Evolutionary conservation across 1,140 invertebrate species (phyloP).

Genomic region (Pseudobourletiella spinata): DNA sequence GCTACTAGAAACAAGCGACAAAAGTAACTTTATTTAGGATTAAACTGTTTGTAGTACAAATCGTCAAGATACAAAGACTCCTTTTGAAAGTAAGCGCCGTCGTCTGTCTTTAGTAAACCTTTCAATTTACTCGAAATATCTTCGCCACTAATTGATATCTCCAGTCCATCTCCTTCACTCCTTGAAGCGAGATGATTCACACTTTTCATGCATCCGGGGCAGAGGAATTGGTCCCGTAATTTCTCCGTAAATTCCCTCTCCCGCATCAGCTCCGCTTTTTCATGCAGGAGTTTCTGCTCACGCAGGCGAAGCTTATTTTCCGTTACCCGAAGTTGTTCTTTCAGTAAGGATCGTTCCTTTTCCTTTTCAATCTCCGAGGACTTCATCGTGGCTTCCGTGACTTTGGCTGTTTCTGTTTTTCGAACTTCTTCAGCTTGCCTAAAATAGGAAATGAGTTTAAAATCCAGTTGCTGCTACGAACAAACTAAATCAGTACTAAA

Average conservation of each 20-base stretch:
- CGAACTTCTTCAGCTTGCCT: slow-evolving; percentile 24
- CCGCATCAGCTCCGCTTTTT: slow-evolving; percentile 26
- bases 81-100: slow-evolving; percentile 8
- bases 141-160: not conserved
- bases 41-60: slow-evolving; percentile 17
- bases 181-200: not conserved
- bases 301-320: slow-evolving; percentile 10
- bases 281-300: slow-evolving; percentile 19
- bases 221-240: slow-evolving; percentile 26
- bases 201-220: slow-evolving; percentile 25
- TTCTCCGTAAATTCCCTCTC: slow-evolving; percentile 31
- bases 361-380: slow-evolving; percentile 17
- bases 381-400: slow-evolving; percentile 8
- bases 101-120: not conserved
- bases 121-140: slow-evolving; percentile 3
- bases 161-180: slow-evolving; percentile 17
- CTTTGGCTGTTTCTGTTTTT: slow-evolving; percentile 11
- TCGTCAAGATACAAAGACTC: slow-evolving; percentile 9
- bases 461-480: no score
- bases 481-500: no score
- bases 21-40: not conserved
- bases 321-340: not conserved
- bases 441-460: no score
- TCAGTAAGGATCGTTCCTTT: slow-evolving; percentile 5
- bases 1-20: no score